These are phyloP conservation scores for Lamellibrachia columna DNA, from an alignment of 2,888 invertebrate species.

Conservation along the genomic window DNA sequence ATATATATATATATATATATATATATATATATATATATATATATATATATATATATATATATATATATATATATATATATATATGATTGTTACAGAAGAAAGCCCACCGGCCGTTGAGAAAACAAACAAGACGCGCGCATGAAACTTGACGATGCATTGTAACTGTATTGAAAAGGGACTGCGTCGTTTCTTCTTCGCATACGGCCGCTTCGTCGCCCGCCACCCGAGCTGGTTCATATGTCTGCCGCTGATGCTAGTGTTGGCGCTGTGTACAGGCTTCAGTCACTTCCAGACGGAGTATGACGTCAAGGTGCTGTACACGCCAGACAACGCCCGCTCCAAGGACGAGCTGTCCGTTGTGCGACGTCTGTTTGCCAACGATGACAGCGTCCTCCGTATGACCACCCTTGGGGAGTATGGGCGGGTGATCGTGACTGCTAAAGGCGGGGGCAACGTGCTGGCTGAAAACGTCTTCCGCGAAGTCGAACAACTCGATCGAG, in stretches of 20 bases:
- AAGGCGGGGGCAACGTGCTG: background rate
- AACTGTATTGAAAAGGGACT: constrained; percentile 41
- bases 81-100: background rate
- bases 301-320: constrained; percentile 13
- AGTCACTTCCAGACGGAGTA: background rate
- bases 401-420: background rate
- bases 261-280: background rate
- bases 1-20: background rate
- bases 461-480: background rate
- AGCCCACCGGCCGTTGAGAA: background rate
- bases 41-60: background rate
- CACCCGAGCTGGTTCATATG: constrained; percentile 40
- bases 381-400: background rate
- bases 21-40: background rate
- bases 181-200: constrained; percentile 43
- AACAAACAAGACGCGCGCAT: background rate
- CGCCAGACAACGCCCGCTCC: background rate
- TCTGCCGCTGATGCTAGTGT: background rate
- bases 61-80: background rate
- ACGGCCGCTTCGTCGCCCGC: constrained; percentile 42
- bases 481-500: background rate
- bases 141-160: background rate
- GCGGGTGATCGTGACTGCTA: background rate
- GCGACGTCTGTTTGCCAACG: background rate
- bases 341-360: background rate